Evolutionary conservation across 2,113 vertebrate genomes (phyloP), one percentile per base, ranked within the genome.

Genomic region (Typhlomys cinereus): DNA sequence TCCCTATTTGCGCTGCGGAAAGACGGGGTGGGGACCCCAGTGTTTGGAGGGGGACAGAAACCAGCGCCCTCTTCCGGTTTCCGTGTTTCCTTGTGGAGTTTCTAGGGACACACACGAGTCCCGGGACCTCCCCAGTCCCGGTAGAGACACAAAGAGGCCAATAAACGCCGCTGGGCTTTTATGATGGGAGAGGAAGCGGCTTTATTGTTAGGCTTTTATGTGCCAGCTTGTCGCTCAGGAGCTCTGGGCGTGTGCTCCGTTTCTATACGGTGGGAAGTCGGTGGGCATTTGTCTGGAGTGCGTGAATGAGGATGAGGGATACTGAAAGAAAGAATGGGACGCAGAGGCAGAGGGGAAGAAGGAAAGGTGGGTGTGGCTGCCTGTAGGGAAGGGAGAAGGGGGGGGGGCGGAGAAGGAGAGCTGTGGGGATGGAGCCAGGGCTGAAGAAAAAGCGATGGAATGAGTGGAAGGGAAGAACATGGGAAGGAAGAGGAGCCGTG

Each of bases 101-200:
- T 88, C 41, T 57, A 27, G 57, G 87, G 25, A 66, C 74, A 48
- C 80, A 81, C 27, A 44, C 29, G 87, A 79, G 52, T 54, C 75
- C n/a, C 64, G 74, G 29, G 23, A 41, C 73, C 62, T 83, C 31
- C 66, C 52, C 20, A 12, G 83, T 36, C 59, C 14, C 31, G 48
- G 34, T 27, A 52, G 64, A 85, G 84, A 91, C 80, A 62, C 79
- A 92, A 87, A 93, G 80, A 73, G 76, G 79, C 92, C 67, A 88
- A 87, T 92, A 92, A 95, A 96, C 0, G 62, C 87, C 85, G 71
- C n/a, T 2, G 36, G 48, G 86, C 62, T 96, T 96, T 96, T 87
- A 93, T 66, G 81, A 74, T 48, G 57, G 92, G 27, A 89, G 74
- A 66, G 57, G 86, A 92, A 95, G 93, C 92, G 78, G 36, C 78